Percentiles rank a stretch among this genome's conserved stretches.
Conservation (phyloP, 64 coral and sea anemone species). For the Stichodactyla helianthus region DNA sequence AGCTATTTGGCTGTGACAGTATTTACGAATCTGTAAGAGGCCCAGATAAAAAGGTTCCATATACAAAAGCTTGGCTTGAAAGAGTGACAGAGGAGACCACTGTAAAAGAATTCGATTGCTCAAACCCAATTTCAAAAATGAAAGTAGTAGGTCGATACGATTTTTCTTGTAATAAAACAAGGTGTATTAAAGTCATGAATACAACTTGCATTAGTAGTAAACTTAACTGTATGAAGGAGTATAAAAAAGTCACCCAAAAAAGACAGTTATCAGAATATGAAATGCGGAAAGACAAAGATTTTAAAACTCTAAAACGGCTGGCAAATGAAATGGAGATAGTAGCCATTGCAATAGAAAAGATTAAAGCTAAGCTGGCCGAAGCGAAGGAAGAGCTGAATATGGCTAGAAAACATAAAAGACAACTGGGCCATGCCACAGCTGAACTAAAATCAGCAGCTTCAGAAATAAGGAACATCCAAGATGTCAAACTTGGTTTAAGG, state of each 20-base stretch:
- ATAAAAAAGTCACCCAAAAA: not conserved
- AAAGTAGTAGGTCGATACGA: not conserved
- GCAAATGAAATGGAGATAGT: not conserved
- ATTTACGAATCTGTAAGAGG: not conserved
- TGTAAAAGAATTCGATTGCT: not conserved
- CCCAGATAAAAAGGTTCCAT: not conserved
- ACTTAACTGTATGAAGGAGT: not conserved
- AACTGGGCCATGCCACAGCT: not conserved
- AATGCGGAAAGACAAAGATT: not conserved
- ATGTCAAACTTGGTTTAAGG: not conserved
- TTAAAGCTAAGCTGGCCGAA: not conserved
- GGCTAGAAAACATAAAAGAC: not conserved
- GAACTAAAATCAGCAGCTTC: not conserved
- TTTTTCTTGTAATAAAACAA: not conserved
- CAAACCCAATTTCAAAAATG: not conserved
- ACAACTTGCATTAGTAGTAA: not conserved
- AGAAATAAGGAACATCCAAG: not conserved
- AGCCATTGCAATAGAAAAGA: not conserved
- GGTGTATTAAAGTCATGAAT: not conserved
- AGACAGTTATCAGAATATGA: not conserved
- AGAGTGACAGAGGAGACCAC: not conserved
- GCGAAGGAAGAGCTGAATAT: not conserved
- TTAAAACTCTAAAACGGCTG: not conserved
- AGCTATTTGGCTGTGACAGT: not conserved
- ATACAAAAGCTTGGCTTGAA: not conserved